These are phyloP conservation scores for Lasioglossum leucozonium DNA, from an alignment of 2,888 invertebrate genomes.

Conservation along the genomic window DNA sequence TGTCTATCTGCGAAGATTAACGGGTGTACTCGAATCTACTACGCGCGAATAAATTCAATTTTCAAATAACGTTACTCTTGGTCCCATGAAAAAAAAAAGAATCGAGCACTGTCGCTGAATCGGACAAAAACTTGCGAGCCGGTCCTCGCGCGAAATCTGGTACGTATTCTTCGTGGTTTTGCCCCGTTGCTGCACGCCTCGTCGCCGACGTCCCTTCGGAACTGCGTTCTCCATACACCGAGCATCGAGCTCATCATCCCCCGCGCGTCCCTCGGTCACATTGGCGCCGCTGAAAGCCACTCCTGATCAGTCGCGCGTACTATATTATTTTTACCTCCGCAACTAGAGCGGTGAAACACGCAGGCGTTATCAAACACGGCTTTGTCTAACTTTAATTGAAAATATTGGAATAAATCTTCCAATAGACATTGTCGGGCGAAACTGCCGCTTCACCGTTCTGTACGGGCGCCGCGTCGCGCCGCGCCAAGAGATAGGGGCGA, in stretches of 20 bases:
- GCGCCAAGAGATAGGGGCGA: conserved; percentile 59
- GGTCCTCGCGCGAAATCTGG: conserved; percentile 53
- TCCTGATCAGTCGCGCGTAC: conserved; percentile 76
- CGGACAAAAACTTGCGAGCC: conserved; percentile 44
- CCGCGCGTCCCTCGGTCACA: conserved; percentile 1
- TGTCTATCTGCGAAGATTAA: no score
- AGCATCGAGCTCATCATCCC: conserved; percentile 21
- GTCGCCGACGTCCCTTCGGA: not conserved
- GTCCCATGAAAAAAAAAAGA: no score
- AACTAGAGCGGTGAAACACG: conserved; percentile 80
- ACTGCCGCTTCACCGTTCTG: conserved; percentile 46
- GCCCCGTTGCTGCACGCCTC: conserved; percentile 10
- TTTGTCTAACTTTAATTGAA: conserved; percentile 84
- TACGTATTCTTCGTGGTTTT: conserved; percentile 44
- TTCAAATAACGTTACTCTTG: no score
- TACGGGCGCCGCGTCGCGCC: conserved; percentile 47
- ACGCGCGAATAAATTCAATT: no score
- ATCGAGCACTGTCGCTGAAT: not conserved
- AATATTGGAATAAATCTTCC: conserved; percentile 84
- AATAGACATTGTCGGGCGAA: conserved; percentile 73
- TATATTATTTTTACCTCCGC: conserved; percentile 80
- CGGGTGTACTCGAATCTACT: no score
- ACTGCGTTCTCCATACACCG: conserved; percentile 41
- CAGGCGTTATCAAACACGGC: conserved; percentile 79
- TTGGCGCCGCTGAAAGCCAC: conserved; percentile 65